Base-by-base conservation (phyloP, 2,888 invertebrate genomes). In the Acutogordius australiensis region DNA sequence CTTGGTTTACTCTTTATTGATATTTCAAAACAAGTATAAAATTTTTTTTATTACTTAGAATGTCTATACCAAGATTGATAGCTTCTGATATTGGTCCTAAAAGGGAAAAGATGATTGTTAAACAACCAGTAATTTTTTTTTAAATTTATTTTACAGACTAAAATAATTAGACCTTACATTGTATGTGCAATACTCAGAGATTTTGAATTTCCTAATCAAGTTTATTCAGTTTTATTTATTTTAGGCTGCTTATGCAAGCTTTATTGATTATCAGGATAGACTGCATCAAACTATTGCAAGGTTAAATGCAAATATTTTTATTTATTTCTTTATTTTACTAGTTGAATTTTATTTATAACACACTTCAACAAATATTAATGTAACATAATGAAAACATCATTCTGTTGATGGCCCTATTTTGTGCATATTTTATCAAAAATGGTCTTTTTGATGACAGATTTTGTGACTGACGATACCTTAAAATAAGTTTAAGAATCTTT, bases 221-320 rank as follows among this genome's bases (percentile, higher is more conserved):
- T 45, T 27, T 61, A 51, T n/a, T n/a, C 4, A 51, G 8, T 62
- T 63, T 62, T 13, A 51, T 44, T 30, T 56, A 27, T 61, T 13
- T 63, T 65, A 66, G 67, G 71, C 71, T 23, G 65, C 67, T 27
- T 75, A 75, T 64, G 68, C 70, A 37, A 73, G 72, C 60, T 74
- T 74, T 69, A 90, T 94, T 66, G 91, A 94, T 71, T 77, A 97
- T 60, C 76, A 91, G 78, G 97, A 99, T 67, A 99, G 97, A 73
- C 74, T 99, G 59, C 97, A 99, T 74, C 91, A 91, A 69, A 99
- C 97, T 71, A 81, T 99, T 64, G 87, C 91, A 66, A 67, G 75
- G 68, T 74, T n/a, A n/a, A n/a, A n/a, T n/a, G n/a, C n/a, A n/a
- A n/a, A n/a, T n/a, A n/a, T n/a, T n/a, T n/a, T n/a, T n/a, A n/a